Evolutionary conservation across 2,888 invertebrate species (phyloP), one percentile per base, ranked within the genome.

Genomic region (Sminthurinus aureus): DNA sequence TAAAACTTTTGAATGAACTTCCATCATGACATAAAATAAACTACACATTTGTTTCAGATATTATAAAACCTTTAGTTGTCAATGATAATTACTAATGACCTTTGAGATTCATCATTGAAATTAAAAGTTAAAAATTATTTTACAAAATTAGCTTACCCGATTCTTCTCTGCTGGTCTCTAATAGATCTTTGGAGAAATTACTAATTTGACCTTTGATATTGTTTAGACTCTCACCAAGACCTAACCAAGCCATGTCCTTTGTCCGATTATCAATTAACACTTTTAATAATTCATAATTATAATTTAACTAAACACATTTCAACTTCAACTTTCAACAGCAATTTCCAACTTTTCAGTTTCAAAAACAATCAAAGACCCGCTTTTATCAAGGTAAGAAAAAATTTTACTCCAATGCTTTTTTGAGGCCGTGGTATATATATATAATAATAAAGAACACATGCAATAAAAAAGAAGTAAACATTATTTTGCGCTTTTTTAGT

Each of bases 181-280:
- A 92, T 89, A 97, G 96, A 91, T 96, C 96, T 90, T 95, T 95
- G 84, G 97, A 96, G 89, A 97, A 94, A 91, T 93, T 96, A 51
- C 90, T 90, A 89, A 97, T 93, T 92, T 97, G 97, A 88, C 96
- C 97, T 91, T 96, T 96, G 87, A 97, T 88, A 71, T 91, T 90
- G n/a, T 91, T 91, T 82, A 92, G 89, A 85, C 91, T 91, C 88
- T 91, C 91, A 18, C 91, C 91, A 15, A 91, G 89, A 15, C 91
- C 91, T 84, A 91, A 89, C 92, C 92, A 92, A 81, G 91, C 91
- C 91, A 91, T 91, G 6, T 85, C 38, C n/a, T n/a, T 38, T 69
- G 58, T 38, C 6, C 6, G 38, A 38, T 38, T 38, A 38, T 38
- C 38, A 38, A 38, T 38, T 38, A 38, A 38, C 38, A 38, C 38